phyloP scores from a whole-genome alignment of 2,113 vertebrate species.

The Macroglossus sobrinus region DNA sequence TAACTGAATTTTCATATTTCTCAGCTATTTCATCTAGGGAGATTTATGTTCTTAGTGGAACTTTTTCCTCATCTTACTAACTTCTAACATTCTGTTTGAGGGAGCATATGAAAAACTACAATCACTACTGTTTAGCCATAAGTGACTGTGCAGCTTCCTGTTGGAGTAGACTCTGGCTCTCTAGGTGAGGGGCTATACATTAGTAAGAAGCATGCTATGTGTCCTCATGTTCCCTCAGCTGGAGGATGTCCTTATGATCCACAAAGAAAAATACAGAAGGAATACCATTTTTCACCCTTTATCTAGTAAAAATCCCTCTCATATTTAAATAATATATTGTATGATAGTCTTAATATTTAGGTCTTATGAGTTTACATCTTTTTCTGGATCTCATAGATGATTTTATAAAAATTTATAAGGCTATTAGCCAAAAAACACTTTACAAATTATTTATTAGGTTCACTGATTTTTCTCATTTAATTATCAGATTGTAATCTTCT shows the following conservation, averaged over 20 bases:
- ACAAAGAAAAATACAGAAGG: background rate
- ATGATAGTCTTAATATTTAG: background rate
- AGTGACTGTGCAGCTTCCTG: background rate
- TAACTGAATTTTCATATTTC: background rate
- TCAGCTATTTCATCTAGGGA: background rate
- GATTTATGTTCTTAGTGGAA: background rate
- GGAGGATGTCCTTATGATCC: background rate
- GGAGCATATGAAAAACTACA: background rate
- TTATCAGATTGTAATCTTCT: background rate
- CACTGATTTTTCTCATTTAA: constrained; percentile 41
- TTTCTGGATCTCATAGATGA: background rate
- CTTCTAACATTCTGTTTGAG: background rate
- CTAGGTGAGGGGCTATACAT: background rate
- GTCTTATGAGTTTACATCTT: background rate
- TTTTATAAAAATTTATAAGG: constrained; percentile 3
- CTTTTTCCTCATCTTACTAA: background rate
- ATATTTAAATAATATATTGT: background rate
- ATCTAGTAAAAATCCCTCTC: background rate
- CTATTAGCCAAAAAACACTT: constrained; percentile 23
- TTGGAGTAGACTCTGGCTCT: background rate
- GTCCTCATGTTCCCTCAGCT: background rate
- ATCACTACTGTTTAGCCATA: background rate
- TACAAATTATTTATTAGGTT: constrained; percentile 1
- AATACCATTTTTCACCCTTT: background rate
- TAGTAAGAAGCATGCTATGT: background rate